A percentile compares a stretch with the other conserved stretches of the same genome.
These are phyloP conservation scores for Chromobotia macracanthus DNA, from an alignment of 2,797 vertebrate species.

Conservation along the genomic window DNA sequence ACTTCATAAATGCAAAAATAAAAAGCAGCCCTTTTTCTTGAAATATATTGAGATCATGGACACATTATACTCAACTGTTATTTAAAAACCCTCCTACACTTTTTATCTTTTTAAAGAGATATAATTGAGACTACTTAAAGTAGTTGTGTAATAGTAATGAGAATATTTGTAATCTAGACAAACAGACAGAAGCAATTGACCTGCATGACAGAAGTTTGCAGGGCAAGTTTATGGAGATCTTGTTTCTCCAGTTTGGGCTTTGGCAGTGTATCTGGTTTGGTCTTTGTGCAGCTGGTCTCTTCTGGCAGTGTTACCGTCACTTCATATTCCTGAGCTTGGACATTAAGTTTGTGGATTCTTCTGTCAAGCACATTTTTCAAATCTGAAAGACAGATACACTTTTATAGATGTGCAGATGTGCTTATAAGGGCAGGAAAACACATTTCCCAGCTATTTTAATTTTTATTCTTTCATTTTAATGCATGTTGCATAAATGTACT, in stretches of 20 bases:
- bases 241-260: background rate
- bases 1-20: too few species aligned
- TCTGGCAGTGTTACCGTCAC: constrained; percentile 52
- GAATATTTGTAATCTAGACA: too few species aligned
- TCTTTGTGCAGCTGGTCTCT: background rate
- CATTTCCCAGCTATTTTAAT: background rate
- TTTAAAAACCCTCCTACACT: too few species aligned
- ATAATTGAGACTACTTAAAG: too few species aligned
- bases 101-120: too few species aligned
- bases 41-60: too few species aligned
- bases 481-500: background rate
- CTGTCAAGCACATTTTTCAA: constrained; percentile 59
- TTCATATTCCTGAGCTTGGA: constrained; percentile 57
- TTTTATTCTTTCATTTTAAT: background rate
- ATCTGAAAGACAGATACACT: constrained; percentile 47
- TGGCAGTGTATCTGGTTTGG: constrained; percentile 11
- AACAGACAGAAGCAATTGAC: constrained; percentile 24
- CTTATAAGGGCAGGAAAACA: background rate
- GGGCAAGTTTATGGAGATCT: background rate
- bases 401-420: too few species aligned
- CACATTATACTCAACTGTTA: too few species aligned
- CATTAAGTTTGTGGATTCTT: constrained; percentile 53
- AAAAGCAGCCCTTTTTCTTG: too few species aligned
- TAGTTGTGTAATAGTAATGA: too few species aligned
- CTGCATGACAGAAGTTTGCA: background rate